A percentile compares a stretch with the other conserved stretches of the same genome.
phyloP scores from a whole-genome alignment of 2,888 invertebrate genomes.

The Macrosiphum euphorbiae region DNA sequence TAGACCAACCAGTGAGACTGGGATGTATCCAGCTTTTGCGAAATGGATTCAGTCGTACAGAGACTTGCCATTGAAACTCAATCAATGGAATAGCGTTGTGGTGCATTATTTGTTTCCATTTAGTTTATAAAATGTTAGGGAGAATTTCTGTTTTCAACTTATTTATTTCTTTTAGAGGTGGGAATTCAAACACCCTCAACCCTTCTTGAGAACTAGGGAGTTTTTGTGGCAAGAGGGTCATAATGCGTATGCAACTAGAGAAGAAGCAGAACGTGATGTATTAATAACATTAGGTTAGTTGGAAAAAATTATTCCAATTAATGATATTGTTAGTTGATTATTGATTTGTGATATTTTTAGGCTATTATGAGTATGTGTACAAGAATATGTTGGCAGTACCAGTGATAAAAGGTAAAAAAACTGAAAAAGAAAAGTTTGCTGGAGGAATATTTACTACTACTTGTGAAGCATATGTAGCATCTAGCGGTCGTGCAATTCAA shows the following conservation, averaged over 20 bases:
- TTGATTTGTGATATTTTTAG: slow-evolving; percentile 71
- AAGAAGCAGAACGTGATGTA: slow-evolving; percentile 93
- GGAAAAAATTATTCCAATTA: not conserved
- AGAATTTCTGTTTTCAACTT: not conserved
- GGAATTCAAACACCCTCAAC: slow-evolving; percentile 99
- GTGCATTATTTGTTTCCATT: slow-evolving; percentile 74
- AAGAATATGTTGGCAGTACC: slow-evolving; percentile 93
- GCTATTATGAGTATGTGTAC: slow-evolving; percentile 91
- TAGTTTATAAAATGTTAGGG: not conserved
- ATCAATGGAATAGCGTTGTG: slow-evolving; percentile 99
- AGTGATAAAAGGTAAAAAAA: slow-evolving; percentile 94
- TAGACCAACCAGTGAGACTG: slow-evolving; percentile 98
- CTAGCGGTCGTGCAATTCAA: slow-evolving; percentile 94
- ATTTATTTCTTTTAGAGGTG: slow-evolving; percentile 80
- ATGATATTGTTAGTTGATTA: not conserved
- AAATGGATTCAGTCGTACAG: slow-evolving; percentile 98
- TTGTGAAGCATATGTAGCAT: slow-evolving; percentile 94
- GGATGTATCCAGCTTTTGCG: slow-evolving; percentile 99
- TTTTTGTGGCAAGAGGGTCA: slow-evolving; percentile 99
- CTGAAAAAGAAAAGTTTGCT: slow-evolving; percentile 99
- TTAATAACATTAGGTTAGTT: slow-evolving; percentile 77
- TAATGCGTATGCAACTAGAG: slow-evolving; percentile 87
- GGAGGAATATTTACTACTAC: slow-evolving; percentile 98
- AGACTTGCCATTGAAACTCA: slow-evolving; percentile 94
- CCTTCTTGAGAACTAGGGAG: slow-evolving; percentile 96